Conservation (phyloP, 2,888 invertebrate species). For the Drosophila mimetica region DNA sequence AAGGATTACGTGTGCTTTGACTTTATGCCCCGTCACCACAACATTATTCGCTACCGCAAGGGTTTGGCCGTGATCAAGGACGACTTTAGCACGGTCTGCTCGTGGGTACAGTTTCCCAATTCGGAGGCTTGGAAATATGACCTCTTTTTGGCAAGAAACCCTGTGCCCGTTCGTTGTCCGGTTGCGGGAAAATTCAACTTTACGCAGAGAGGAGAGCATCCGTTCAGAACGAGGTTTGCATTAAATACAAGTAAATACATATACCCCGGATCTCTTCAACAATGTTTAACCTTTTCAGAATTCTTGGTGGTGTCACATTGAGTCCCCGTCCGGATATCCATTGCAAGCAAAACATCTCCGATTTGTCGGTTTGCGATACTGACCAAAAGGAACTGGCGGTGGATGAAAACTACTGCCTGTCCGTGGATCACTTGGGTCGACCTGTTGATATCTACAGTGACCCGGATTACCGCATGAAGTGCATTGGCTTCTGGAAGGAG, state of each 20-base stretch:
- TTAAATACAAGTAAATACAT: not conserved
- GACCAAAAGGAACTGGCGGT: conserved; percentile 97
- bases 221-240: conserved; percentile 90
- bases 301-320: conserved; percentile 97
- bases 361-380: conserved; percentile 97
- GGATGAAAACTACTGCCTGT: conserved; percentile 97
- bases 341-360: conserved; percentile 96
- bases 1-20: conserved; percentile 99
- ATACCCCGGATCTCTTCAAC: not conserved
- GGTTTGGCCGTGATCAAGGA: conserved; percentile 95
- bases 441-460: conserved; percentile 98
- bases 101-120: conserved; percentile 96
- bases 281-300: conserved; percentile 85
- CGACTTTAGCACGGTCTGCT: conserved; percentile 96
- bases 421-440: conserved; percentile 97
- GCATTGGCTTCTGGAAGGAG: conserved; percentile 99
- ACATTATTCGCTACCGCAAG: conserved; percentile 95
- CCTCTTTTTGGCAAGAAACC: conserved; percentile 92
- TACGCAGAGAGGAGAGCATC: conserved; percentile 94
- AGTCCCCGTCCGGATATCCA: conserved; percentile 96
- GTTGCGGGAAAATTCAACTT: conserved; percentile 98
- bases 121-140: conserved; percentile 94
- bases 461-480: conserved; percentile 98
- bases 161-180: conserved; percentile 96
- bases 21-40: conserved; percentile 97